Conservation (phyloP, 2,797 vertebrate species). For the Rousettus madagascariensis region DNA sequence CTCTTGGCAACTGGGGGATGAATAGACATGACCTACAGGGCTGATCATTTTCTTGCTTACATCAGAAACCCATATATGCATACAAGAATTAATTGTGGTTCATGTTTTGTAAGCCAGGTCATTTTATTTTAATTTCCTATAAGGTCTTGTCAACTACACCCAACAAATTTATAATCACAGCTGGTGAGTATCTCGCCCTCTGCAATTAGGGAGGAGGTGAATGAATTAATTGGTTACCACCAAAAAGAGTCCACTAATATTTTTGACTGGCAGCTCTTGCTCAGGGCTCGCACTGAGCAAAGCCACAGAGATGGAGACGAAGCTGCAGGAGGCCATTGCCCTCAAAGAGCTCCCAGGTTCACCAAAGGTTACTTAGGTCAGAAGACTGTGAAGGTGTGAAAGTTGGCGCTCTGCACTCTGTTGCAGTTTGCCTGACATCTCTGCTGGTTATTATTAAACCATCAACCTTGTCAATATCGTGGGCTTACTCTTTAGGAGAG, state of each 20-base stretch:
- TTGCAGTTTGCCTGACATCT: not conserved
- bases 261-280: not conserved
- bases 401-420: not conserved
- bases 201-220: conserved; percentile 43
- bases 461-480: not conserved
- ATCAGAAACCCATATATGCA: conserved; percentile 73
- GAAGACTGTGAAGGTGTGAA: not conserved
- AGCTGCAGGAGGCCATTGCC: not conserved
- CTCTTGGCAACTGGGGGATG: conserved; percentile 81
- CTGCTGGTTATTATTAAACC: not conserved
- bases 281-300: not conserved
- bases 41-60: conserved; percentile 64
- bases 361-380: not conserved
- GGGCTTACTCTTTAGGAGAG: not conserved
- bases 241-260: not conserved
- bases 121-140: conserved; percentile 75
- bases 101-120: conserved; percentile 69
- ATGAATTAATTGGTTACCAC: conserved; percentile 48
- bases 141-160: conserved; percentile 66
- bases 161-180: conserved; percentile 60
- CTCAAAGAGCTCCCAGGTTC: not conserved
- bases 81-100: conserved; percentile 73
- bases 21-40: conserved; percentile 63
- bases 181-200: conserved; percentile 26
- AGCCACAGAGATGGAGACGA: not conserved